These are phyloP conservation scores for Spilosoma lubricipeda DNA, from an alignment of 2,888 invertebrate species.

Conservation along the genomic window DNA sequence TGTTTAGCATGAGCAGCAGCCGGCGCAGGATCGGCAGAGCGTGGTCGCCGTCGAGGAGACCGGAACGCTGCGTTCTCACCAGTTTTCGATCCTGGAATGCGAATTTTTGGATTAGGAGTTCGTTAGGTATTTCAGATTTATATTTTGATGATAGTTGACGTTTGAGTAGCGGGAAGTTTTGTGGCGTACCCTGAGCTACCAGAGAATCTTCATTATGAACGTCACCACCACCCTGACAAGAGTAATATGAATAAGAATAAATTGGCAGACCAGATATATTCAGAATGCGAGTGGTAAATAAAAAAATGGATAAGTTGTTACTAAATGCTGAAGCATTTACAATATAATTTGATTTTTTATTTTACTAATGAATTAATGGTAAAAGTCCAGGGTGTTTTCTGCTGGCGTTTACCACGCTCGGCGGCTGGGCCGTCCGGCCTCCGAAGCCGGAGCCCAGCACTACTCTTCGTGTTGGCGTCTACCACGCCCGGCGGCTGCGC, in stretches of 20 bases:
- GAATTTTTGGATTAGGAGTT: neutral
- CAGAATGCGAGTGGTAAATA: neutral
- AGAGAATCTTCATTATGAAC: no score
- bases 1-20: constrained; percentile 62
- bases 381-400: neutral
- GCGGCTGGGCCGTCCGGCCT: no score
- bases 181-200: no score
- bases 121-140: neutral
- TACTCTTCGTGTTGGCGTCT: no score
- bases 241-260: no score
- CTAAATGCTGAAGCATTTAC: no score
- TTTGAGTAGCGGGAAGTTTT: neutral
- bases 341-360: no score
- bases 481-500: no score
- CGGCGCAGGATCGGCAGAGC: constrained; percentile 86
- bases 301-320: neutral
- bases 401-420: no score
- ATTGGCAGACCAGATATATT: neutral
- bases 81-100: constrained; percentile 66
- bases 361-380: no score
- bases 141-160: neutral
- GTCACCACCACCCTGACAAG: no score
- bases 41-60: constrained; percentile 92
- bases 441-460: no score
- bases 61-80: constrained; percentile 87